Percentiles rank a stretch among this genome's conserved stretches.
Evolutionary conservation across 2,797 vertebrate genomes (phyloP).

Genomic region (Aphelocoma californica): DNA sequence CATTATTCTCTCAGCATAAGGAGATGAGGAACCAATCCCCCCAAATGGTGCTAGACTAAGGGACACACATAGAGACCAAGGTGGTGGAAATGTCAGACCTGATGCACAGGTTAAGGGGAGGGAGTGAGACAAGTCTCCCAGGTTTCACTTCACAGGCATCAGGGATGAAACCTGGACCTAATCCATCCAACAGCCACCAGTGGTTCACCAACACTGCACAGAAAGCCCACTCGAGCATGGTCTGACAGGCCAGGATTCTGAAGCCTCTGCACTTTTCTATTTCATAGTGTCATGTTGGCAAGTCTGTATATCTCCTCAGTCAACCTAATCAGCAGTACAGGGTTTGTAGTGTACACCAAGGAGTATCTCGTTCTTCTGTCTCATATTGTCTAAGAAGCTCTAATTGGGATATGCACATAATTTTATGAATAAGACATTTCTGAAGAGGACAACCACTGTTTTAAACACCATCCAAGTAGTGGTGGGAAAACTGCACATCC

Average conservation of each 20-base stretch:
- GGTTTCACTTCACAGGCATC: not conserved
- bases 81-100: not conserved
- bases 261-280: not conserved
- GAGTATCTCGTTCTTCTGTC: not conserved
- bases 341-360: not conserved
- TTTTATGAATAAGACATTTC: not conserved
- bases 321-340: not conserved
- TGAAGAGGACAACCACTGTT: not conserved
- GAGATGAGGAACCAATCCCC: not conserved
- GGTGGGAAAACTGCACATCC: not conserved
- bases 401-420: not conserved
- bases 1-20: not conserved
- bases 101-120: not conserved
- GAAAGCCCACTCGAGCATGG: not conserved
- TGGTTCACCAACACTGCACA: not conserved
- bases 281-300: not conserved
- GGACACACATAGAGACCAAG: not conserved
- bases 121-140: not conserved
- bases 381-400: not conserved
- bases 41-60: accelerated
- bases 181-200: not conserved
- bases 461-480: not conserved
- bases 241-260: not conserved
- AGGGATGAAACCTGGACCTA: not conserved
- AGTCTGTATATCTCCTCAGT: not conserved